These are phyloP conservation scores for Schizaphis graminum DNA, from an alignment of 2,888 invertebrate species.

Conservation along the genomic window DNA sequence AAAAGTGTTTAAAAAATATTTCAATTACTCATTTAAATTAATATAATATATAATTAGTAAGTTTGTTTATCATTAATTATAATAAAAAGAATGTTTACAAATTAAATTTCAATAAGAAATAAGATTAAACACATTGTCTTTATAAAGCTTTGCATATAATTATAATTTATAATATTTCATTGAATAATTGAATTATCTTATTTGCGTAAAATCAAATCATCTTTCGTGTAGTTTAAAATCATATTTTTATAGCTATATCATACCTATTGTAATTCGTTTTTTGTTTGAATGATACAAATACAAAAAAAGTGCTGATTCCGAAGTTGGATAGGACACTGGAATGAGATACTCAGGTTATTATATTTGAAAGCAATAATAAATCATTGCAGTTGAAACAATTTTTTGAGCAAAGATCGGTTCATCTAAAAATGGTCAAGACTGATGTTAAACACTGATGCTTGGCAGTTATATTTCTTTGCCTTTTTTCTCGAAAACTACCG, in stretches of 20 bases:
- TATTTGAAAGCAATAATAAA: constrained; percentile 5
- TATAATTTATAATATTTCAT: constrained; percentile 9
- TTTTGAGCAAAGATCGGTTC: not conserved
- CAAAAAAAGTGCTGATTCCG: not conserved
- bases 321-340: not conserved
- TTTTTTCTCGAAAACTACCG: not conserved
- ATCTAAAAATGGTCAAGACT: not conserved
- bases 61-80: not conserved
- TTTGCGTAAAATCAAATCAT: not conserved
- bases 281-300: not conserved
- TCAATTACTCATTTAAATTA: not conserved
- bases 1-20: not conserved
- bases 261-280: not conserved
- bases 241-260: not conserved
- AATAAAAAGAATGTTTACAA: not conserved
- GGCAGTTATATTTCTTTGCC: constrained; percentile 2
- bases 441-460: not conserved
- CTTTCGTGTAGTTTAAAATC: not conserved
- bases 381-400: not conserved
- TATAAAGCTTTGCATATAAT: not conserved
- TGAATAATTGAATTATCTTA: constrained; percentile 23
- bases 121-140: not conserved
- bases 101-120: not conserved
- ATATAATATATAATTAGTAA: constrained; percentile 2
- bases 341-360: not conserved